Conservation (phyloP, 2,888 invertebrate genomes). For the Tuta absoluta region DNA sequence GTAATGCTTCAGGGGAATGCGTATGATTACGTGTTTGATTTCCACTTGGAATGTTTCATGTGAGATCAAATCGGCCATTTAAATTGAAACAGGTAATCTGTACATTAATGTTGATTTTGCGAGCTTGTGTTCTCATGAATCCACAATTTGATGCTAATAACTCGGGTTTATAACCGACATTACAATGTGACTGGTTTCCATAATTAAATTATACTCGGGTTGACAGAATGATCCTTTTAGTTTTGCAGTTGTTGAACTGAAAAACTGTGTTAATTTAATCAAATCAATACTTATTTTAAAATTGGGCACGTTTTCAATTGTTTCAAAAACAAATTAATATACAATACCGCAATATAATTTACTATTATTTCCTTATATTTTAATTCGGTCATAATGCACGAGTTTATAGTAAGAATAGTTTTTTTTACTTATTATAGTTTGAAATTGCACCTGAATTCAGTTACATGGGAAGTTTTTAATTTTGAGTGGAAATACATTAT, state of each 20-base stretch:
- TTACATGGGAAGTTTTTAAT: too few relatives aligned
- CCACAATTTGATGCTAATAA: constrained; percentile 24
- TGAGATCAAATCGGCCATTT: constrained; percentile 20
- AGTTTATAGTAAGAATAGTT: too few relatives aligned
- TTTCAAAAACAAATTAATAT: neutral
- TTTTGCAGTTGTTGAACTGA: neutral
- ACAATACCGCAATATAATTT: neutral
- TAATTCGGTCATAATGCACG: too few relatives aligned
- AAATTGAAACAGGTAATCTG: constrained; percentile 31
- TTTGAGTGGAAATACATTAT: too few relatives aligned
- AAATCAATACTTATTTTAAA: neutral
- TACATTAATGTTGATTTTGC: constrained; percentile 34
- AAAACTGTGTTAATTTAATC: neutral
- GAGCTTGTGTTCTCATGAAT: constrained; percentile 13
- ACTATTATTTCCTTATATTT: too few relatives aligned
- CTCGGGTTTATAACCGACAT: constrained; percentile 16
- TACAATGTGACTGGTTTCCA: constrained; percentile 23
- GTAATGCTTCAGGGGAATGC: neutral
- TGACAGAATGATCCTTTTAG: constrained; percentile 9
- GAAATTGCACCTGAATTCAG: too few relatives aligned
- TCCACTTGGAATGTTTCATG: constrained; percentile 6
- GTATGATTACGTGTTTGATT: constrained; percentile 1
- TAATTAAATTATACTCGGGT: constrained; percentile 16
- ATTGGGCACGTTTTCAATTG: neutral
- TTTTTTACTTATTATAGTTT: too few relatives aligned